These are phyloP conservation scores for Lucilia sericata DNA, from an alignment of 1,140 invertebrate species.

Conservation along the genomic window DNA sequence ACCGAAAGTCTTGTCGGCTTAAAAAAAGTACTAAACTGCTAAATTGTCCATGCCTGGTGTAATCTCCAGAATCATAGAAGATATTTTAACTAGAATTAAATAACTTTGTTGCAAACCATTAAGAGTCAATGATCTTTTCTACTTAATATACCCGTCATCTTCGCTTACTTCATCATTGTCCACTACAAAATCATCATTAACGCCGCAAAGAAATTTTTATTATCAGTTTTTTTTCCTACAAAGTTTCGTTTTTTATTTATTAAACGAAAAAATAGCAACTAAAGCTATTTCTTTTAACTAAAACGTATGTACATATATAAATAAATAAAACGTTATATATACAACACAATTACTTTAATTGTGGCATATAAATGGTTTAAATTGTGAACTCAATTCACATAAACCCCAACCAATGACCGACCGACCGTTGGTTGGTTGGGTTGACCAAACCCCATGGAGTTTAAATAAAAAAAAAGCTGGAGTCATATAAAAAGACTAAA, in stretches of 20 bases:
- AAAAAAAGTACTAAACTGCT: no score
- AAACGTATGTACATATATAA: neutral
- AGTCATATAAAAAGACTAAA: neutral
- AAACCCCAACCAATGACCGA: neutral
- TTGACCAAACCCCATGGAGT: slow-evolving; percentile 8
- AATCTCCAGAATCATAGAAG: no score
- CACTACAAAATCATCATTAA: neutral
- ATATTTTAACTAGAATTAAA: no score
- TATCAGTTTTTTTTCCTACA: no score
- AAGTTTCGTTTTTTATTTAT: neutral
- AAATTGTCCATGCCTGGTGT: no score
- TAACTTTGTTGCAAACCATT: no score
- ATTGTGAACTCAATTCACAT: slow-evolving; percentile 4
- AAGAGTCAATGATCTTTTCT: slow-evolving; percentile 1
- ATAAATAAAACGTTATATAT: neutral
- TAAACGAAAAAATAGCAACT: neutral
- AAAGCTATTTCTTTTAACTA: neutral
- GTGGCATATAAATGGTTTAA: neutral
- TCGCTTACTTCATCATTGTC: no score
- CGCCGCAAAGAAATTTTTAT: neutral
- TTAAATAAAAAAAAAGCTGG: neutral
- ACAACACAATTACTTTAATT: slow-evolving; percentile 14
- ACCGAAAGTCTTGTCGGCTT: no score
- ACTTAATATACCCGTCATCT: neutral
- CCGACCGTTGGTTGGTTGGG: neutral